A percentile compares a stretch with the other conserved stretches of the same genome.
Conservation (phyloP, 2,797 vertebrate genomes). For the Eulemur mongoz region DNA sequence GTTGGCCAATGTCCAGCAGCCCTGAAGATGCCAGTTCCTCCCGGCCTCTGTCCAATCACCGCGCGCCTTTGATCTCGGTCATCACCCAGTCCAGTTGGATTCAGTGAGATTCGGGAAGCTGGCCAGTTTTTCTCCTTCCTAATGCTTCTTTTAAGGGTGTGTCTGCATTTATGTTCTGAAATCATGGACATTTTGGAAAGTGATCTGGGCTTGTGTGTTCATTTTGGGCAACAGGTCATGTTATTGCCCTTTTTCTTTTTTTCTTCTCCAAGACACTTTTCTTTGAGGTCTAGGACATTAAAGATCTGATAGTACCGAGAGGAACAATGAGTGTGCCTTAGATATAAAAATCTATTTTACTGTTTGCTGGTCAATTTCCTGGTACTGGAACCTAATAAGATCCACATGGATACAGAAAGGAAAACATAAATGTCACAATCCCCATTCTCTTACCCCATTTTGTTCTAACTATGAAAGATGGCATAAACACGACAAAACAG, state of each 20-base stretch:
- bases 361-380: constrained; percentile 14
- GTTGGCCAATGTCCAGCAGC: constrained; percentile 44
- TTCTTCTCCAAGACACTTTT: neutral
- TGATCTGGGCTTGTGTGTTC: constrained; percentile 24
- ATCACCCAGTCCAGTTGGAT: neutral
- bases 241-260: neutral
- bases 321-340: neutral
- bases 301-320: neutral
- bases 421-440: neutral
- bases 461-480: neutral
- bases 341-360: neutral
- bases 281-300: neutral
- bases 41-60: neutral
- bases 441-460: neutral
- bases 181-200: constrained; percentile 50
- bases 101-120: neutral
- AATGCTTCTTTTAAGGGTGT: constrained; percentile 56
- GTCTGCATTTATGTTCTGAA: constrained; percentile 43
- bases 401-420: neutral
- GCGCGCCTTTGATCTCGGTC: neutral
- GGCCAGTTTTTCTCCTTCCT: constrained; percentile 53
- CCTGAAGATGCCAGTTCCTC: constrained; percentile 49
- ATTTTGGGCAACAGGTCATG: neutral
- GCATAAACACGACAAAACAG: neutral
- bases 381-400: neutral